Evolutionary conservation across 2,797 vertebrate genomes (phyloP), one percentile per base, ranked within the genome.

Genomic region (Vespertilio murinus): DNA sequence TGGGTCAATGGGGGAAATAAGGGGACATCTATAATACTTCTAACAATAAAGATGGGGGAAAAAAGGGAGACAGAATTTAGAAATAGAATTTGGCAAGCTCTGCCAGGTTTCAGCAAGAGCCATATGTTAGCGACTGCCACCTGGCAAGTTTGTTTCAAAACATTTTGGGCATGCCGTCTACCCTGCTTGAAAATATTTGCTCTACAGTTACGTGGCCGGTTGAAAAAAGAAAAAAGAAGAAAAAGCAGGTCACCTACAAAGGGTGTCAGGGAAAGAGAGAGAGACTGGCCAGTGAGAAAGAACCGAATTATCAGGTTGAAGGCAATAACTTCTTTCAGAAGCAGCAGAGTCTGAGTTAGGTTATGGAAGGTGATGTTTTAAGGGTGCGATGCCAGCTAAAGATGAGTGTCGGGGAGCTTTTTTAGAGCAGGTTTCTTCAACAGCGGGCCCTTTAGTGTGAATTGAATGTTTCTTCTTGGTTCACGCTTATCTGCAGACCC

Each of bases 351-450:
- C 85, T 77, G 85, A 86, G 85, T 47, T 75, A 71, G 0, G n/a
- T 83, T 79, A 93, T 52, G 93, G 85, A 79, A 95, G 83, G 85
- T 95, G 94, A 89, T 84, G 96, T 97, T 97, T 95, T 78, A 96
- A 91, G 94, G 78, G 87, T 92, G 78, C 90, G 90, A 94, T 74
- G 93, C 30, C 94, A 95, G 78, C 47, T 96, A 86, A 96, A 96
- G 83, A 96, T 94, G 52, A 86, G 54, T 56, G 87, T 89, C 80
- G 85, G 91, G 86, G 83, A 96, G 90, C 20, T 6, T 77, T 96
- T 45, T 11, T 28, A 35, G 88, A 95, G 88, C 78, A 92, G 42
- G 61, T 84, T 64, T 92, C 20, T 88, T 95, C 91, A 42, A 59
- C 64, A 88, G 79, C 2, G 17, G 85, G 74, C 73, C 73, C 45